Evolutionary conservation across 2,797 vertebrate genomes (phyloP).

Genomic region (Falco columbarius): DNA sequence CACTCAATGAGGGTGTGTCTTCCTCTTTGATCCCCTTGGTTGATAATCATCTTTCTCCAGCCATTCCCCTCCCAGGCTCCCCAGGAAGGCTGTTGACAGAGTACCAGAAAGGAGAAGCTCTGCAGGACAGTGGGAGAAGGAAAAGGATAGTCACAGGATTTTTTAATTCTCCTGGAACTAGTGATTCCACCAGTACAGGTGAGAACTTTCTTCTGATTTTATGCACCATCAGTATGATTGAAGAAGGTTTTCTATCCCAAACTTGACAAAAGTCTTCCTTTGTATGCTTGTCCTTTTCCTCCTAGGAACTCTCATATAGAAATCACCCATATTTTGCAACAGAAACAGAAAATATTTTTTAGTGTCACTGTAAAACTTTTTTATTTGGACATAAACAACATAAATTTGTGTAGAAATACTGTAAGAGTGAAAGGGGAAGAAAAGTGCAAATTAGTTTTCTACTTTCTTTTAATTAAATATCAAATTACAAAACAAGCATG

Average conservation of each 20-base stretch:
- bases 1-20: rapidly evolving
- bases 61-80: background rate
- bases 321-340: background rate
- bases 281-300: background rate
- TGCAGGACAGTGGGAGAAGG: background rate
- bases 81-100: background rate
- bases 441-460: background rate
- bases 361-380: background rate
- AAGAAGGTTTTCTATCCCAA: background rate
- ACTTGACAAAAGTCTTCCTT: background rate
- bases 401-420: background rate
- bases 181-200: background rate
- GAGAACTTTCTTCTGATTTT: background rate
- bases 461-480: background rate
- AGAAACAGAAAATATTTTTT: background rate
- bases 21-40: background rate
- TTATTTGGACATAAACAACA: background rate
- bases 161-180: background rate
- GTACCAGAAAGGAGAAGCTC: background rate
- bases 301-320: background rate
- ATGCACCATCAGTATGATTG: background rate
- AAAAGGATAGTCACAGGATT: background rate
- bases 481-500: background rate
- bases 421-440: background rate
- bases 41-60: background rate